Evolutionary conservation across 2,888 invertebrate species (phyloP), one percentile per base, ranked within the genome.

Genomic region (Adelognathus sp.): DNA sequence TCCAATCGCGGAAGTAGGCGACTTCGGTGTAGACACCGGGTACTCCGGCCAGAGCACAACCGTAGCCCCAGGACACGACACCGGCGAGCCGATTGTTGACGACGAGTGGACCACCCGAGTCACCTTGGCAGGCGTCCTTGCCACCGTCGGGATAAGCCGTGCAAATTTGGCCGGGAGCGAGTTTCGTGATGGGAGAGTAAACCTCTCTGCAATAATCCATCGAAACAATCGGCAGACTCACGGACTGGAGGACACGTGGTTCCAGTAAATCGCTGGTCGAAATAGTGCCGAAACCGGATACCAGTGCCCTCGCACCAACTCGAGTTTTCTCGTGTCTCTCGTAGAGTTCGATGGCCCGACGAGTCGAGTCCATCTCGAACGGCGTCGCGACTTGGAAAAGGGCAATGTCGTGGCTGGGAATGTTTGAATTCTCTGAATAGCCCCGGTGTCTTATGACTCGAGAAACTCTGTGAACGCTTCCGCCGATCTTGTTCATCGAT

Each of bases 81-180:
- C n/a, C n/a, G n/a, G n/a, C n/a, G n/a, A n/a, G n/a, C n/a, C n/a
- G n/a, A 6, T 83, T 84, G 0, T 50, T 27, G 21, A 89, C 74
- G 39, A 76, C 82, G 7, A 87, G 66, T 0, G 89, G 89, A 3
- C 89, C 88, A 39, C 89, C 89, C 0, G 89, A 89, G 61, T 89
- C 89, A 46, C 88, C 88, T 4, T 86, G 85, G 70, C 89, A 89
- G 5, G 87, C 50, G 63, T 87, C 88, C 5, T 85, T 93, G 16
- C 94, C 94, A 1, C 95, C 95, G 76, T 92, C 90, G 2, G 92
- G 88, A 0, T 87, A 87, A 0, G 94, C 94, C 1, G 95, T 94
- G 85, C 95, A 95, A 7, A 94, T 92, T 2, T 90, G 92, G 0
- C 92, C 92, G 11, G 60, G 41, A 1, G 88, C 85, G 3, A 89